A percentile compares a stretch with the other conserved stretches of the same genome.
These are phyloP conservation scores for Aplocera efformata DNA, from an alignment of 2,888 invertebrate species.

Conservation along the genomic window DNA sequence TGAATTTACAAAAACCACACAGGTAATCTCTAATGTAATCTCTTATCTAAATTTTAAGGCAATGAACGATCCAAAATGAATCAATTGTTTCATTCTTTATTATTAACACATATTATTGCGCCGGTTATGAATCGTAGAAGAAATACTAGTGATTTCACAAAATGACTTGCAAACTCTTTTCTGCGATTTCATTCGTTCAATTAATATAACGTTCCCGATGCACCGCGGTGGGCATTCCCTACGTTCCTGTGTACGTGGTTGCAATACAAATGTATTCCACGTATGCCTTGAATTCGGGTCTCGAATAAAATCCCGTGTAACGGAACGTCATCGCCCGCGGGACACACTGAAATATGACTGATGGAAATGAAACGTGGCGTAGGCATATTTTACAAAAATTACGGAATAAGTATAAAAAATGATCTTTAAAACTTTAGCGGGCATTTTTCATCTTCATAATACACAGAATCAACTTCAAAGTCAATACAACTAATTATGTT, in stretches of 20 bases:
- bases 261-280: conserved; percentile 19
- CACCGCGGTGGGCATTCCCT: conserved; percentile 17
- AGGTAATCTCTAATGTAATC: too few species aligned
- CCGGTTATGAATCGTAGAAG: too few species aligned
- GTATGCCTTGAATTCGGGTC: conserved; percentile 15
- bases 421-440: conserved; percentile 2
- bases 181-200: conserved; percentile 13
- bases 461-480: too few species aligned
- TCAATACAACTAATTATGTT: too few species aligned
- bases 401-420: conserved; percentile 12
- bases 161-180: conserved; percentile 11
- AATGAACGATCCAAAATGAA: too few species aligned
- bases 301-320: conserved; percentile 14
- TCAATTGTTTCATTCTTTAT: too few species aligned
- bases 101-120: too few species aligned
- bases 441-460: conserved; percentile 11
- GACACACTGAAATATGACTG: conserved; percentile 21
- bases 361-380: conserved; percentile 16
- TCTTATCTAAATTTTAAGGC: too few species aligned
- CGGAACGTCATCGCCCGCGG: conserved; percentile 20
- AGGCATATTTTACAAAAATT: conserved; percentile 13
- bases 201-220: conserved; percentile 17
- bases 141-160: not conserved
- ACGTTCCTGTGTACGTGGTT: conserved; percentile 23
- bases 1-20: too few species aligned